Evolutionary conservation across 30 jellyfish, hydroid and myxozoan genomes (phyloP).

Genomic region (Turritopsis dohrnii): DNA sequence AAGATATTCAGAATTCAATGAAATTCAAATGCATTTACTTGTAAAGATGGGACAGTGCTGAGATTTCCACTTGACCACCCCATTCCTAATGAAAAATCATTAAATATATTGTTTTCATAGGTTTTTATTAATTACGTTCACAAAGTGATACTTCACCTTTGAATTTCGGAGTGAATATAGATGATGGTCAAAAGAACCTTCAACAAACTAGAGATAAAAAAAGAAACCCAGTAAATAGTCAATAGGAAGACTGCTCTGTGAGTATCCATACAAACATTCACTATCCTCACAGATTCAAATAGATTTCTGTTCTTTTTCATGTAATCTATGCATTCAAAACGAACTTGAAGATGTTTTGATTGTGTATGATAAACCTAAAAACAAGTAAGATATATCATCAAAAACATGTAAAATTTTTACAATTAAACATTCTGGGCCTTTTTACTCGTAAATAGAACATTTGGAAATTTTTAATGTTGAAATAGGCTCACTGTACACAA

Average conservation of each 20-base stretch:
- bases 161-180: constrained; percentile 53
- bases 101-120: background rate
- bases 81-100: constrained; percentile 55
- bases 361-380: constrained; percentile 66
- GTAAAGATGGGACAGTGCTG: constrained; percentile 74
- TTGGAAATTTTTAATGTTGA: too few relatives aligned
- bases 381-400: background rate
- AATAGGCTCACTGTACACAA: too few relatives aligned
- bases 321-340: constrained; percentile 55
- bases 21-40: constrained; percentile 19
- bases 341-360: constrained; percentile 58
- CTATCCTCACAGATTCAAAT: constrained; percentile 56
- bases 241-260: too few relatives aligned
- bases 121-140: background rate
- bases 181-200: constrained; percentile 79
- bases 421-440: background rate
- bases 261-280: too few relatives aligned
- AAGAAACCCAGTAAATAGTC: too few relatives aligned
- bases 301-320: constrained; percentile 43
- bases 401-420: background rate
- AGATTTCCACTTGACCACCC: constrained; percentile 86
- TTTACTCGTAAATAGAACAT: too few relatives aligned
- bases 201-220: constrained; percentile 53
- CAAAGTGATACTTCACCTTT: constrained; percentile 35
- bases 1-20: background rate